Base-by-base conservation (phyloP, 2,113 vertebrate species). In the Aspidoscelis tigris region DNA sequence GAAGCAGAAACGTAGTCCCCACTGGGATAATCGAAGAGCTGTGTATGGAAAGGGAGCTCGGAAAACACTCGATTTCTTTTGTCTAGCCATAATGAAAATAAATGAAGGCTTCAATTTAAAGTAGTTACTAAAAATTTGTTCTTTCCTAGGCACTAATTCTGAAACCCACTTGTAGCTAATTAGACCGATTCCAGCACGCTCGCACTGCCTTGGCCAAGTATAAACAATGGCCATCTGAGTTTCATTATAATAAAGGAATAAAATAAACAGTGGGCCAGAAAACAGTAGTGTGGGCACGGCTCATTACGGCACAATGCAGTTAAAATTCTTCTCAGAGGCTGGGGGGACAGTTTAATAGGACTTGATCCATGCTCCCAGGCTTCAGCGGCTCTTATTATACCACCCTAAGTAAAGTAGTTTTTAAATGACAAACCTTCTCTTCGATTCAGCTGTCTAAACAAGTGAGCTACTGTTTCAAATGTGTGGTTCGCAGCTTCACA, bases 141-240 rank as follows among this genome's bases (percentile, higher is more conserved):
- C 95, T 96, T 96, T 96, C 96, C 95, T 96, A 94, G 93, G 84
- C 93, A 89, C 88, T 95, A 90, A 96, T 96, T 94, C 93, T 88
- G 83, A 91, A 94, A 91, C 82, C 78, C 94, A 90, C 93, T 96
- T 88, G 92, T 91, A 94, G 93, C 89, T 95, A 96, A 97, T 97
- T 94, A 96, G 93, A 91, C 92, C 0, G 86, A 92, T 93, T 78
- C 68, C 72, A 92, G 93, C 91, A 80, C 78, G 84, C 92, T 92
- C 94, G 89, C 90, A 90, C 89, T 91, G 93, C 85, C 90, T 95
- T 74, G 72, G 58, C 91, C 88, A 95, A 94, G 92, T 96, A 95
- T 97, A 97, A 97, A 97, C 96, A 97, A 80, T 21, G n/a, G 82
- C 92, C 97, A 98, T 97, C 97, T 99, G 98, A 97, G 94, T 96